Base-by-base conservation (phyloP, 2,797 vertebrate species). In the Brachyalestes nurse region DNA sequence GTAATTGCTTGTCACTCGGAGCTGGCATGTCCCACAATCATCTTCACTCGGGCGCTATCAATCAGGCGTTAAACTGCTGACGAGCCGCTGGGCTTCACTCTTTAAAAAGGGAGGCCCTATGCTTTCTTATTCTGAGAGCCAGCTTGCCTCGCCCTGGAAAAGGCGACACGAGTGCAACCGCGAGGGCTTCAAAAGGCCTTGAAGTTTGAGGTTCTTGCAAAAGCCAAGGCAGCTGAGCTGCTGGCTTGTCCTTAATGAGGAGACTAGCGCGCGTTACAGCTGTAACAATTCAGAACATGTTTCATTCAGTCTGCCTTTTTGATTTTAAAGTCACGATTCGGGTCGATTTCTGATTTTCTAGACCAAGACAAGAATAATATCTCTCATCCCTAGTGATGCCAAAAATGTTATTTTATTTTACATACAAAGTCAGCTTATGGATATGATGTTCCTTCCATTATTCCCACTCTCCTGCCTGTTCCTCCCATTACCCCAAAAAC, bases 1-100 rank as follows among this genome's bases (percentile, higher is more conserved):
- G 92, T 94, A 94, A 95, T 93, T 93, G 93, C 93, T 93, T 93
- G 93, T 94, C 93, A 92, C 92, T 92, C 86, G 90, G 89, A 91
- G 91, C 90, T 92, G 92, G 91, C 93, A 90, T 93, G 91, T 94
- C 92, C 93, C 92, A 93, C 93, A 93, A 93, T 93, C 93, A 92
- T 93, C 93, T 90, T 92, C 91, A 92, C 92, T 91, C 92, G 88
- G 89, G 89, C 90, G 89, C 92, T 92, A 95, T 95, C 93, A 92
- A 94, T 95, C 94, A 94, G 93, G 88, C 90, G 77, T 93, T 93
- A 94, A 94, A 94, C 91, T 92, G 91, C 92, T 91, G 92, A 93
- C 91, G 93, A 94, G 90, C 91, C 84, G 90, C 91, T 83, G 57
- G 72, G 74, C 82, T 45, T 78, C 47, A 8, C 64, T 57, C 21